These are phyloP conservation scores for Grus americana DNA, from an alignment of 2,113 vertebrate genomes.

Conservation along the genomic window DNA sequence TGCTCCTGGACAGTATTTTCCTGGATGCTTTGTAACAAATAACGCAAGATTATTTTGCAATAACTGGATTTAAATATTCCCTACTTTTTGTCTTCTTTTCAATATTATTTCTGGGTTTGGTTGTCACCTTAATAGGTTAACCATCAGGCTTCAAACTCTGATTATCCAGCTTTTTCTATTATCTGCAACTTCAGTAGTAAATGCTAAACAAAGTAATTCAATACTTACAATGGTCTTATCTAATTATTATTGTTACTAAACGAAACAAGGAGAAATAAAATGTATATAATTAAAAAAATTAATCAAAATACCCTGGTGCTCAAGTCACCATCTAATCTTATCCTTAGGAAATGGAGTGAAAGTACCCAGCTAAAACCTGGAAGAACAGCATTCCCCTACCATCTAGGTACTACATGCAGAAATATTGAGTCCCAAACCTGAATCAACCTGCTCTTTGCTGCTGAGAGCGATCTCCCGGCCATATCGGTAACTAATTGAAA, in stretches of 20 bases:
- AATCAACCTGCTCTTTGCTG: not conserved
- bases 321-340: not conserved
- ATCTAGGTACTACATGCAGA: not conserved
- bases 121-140: not conserved
- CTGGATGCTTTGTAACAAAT: not conserved
- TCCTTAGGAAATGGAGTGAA: not conserved
- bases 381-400: not conserved
- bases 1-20: not conserved
- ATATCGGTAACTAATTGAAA: not conserved
- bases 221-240: not conserved
- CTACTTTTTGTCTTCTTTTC: not conserved
- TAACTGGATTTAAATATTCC: not conserved
- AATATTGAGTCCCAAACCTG: not conserved
- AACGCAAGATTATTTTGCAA: not conserved
- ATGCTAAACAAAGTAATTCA: not conserved
- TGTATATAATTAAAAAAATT: not conserved
- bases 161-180: not conserved
- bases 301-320: not conserved
- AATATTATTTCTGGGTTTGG: not conserved
- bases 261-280: not conserved
- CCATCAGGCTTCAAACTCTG: not conserved
- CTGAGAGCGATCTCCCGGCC: not conserved
- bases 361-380: not conserved
- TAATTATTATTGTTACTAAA: not conserved
- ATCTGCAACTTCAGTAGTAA: not conserved